Conservation (phyloP, 2,888 invertebrate genomes). For the Diaprepes abbreviatus region DNA sequence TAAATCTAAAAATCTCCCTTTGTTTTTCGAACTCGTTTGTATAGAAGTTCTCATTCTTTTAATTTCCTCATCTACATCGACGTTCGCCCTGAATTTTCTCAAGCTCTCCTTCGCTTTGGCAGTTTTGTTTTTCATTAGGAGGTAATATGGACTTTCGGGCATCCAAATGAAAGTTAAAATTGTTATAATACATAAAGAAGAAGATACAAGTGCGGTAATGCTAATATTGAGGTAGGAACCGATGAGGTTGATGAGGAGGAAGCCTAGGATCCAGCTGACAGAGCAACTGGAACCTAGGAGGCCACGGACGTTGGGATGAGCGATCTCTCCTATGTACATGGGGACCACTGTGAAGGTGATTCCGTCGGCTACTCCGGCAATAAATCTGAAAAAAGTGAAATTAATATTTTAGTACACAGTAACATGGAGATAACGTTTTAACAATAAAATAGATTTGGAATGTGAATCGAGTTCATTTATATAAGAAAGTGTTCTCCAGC, state of each 20-base stretch:
- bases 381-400: slow-evolving; percentile 52
- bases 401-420: too few species aligned
- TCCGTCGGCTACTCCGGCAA: slow-evolving; percentile 74
- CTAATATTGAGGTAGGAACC: slow-evolving; percentile 68
- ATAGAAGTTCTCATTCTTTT: slow-evolving; percentile 52
- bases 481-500: too few species aligned
- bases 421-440: too few species aligned
- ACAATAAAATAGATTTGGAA: too few species aligned
- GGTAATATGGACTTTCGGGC: slow-evolving; percentile 74
- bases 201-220: slow-evolving; percentile 68
- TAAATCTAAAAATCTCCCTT: slow-evolving; percentile 54
- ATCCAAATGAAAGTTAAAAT: slow-evolving; percentile 69
- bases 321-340: slow-evolving; percentile 75
- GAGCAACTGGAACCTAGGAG: slow-evolving; percentile 75
- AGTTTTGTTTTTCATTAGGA: slow-evolving; percentile 65
- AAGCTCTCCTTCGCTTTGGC: slow-evolving; percentile 69
- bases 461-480: too few species aligned
- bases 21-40: slow-evolving; percentile 48
- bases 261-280: slow-evolving; percentile 71
- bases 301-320: slow-evolving; percentile 72
- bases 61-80: slow-evolving; percentile 54
- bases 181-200: slow-evolving; percentile 68
- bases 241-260: slow-evolving; percentile 74
- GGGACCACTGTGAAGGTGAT: slow-evolving; percentile 68
- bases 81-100: slow-evolving; percentile 65